These are phyloP conservation scores for Heliconius cydno DNA, from an alignment of 2,888 invertebrate genomes.

Conservation along the genomic window DNA sequence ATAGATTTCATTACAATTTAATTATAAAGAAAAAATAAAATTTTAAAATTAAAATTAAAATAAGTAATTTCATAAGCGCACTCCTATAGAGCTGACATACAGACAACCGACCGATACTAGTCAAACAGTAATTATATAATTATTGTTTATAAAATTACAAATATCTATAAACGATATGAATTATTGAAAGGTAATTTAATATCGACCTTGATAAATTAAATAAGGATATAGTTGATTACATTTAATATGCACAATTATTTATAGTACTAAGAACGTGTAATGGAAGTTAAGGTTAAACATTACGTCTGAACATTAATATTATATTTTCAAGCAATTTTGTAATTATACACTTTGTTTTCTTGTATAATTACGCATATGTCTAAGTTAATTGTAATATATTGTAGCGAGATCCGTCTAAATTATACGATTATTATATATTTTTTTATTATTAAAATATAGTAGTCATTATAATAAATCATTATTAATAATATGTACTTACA, in stretches of 20 bases:
- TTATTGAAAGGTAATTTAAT: slow-evolving; percentile 51
- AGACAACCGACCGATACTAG: not conserved
- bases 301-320: slow-evolving; percentile 44
- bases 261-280: slow-evolving; percentile 46
- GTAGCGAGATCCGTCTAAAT: slow-evolving; percentile 1
- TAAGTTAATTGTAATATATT: slow-evolving; percentile 11
- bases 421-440: not conserved
- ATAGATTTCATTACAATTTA: not conserved
- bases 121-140: slow-evolving; percentile 42
- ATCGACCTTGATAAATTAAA: slow-evolving; percentile 50
- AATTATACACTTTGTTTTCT: slow-evolving; percentile 34
- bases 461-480: not conserved
- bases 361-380: slow-evolving; percentile 18
- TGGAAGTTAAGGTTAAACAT: slow-evolving; percentile 46
- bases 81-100: not conserved
- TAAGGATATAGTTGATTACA: slow-evolving; percentile 49
- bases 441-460: not conserved
- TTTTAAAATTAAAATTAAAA: not conserved
- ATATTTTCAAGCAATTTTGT: slow-evolving; percentile 36
- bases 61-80: not conserved
- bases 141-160: slow-evolving; percentile 48
- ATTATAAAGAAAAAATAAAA: not conserved
- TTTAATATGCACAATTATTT: slow-evolving; percentile 48
- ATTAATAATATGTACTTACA: slow-evolving; percentile 64
- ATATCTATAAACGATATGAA: slow-evolving; percentile 48